Percentiles rank a stretch among this genome's conserved stretches.
These are phyloP conservation scores for Calliscelio sp. DNA, from an alignment of 2,888 invertebrate species.

Conservation along the genomic window DNA sequence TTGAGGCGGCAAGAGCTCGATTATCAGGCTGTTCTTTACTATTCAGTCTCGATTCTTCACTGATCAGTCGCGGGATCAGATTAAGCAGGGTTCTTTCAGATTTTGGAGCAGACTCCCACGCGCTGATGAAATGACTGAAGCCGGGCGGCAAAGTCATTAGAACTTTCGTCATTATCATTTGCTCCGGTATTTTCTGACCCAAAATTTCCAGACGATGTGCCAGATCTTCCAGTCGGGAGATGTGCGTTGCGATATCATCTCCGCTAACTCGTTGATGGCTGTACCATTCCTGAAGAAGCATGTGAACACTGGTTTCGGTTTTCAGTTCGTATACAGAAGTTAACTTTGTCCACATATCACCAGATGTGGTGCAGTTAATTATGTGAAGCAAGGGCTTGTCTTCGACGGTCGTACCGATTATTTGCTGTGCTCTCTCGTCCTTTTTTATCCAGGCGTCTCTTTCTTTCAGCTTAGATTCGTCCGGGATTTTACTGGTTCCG, in stretches of 20 bases:
- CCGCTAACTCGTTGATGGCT: conserved; percentile 33
- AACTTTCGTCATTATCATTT: conserved; percentile 72
- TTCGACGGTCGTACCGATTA: conserved; percentile 53
- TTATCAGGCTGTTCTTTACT: background rate
- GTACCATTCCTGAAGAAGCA: conserved; percentile 74
- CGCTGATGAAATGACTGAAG: conserved; percentile 67
- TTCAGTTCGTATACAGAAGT: conserved; percentile 76
- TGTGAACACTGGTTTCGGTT: conserved; percentile 74
- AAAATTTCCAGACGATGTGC: conserved; percentile 57
- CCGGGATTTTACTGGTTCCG: conserved; percentile 5
- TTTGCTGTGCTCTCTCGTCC: conserved; percentile 53
- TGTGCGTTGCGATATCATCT: conserved; percentile 73
- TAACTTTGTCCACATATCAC: conserved; percentile 78
- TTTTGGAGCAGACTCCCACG: conserved; percentile 69
- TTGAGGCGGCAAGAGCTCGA: background rate
- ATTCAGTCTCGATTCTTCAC: background rate
- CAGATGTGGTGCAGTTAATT: conserved; percentile 68
- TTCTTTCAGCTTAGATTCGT: background rate
- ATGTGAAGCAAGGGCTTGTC: conserved; percentile 69
- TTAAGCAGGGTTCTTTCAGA: conserved; percentile 41
- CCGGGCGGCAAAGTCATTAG: conserved; percentile 71
- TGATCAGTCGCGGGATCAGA: background rate
- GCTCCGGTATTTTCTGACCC: conserved; percentile 66
- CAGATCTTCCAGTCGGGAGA: conserved; percentile 74
- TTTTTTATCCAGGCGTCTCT: conserved; percentile 38